A percentile compares a stretch with the other conserved stretches of the same genome.
phyloP scores from a whole-genome alignment of 2,797 vertebrate species.

The Xiphophorus birchmanni region DNA sequence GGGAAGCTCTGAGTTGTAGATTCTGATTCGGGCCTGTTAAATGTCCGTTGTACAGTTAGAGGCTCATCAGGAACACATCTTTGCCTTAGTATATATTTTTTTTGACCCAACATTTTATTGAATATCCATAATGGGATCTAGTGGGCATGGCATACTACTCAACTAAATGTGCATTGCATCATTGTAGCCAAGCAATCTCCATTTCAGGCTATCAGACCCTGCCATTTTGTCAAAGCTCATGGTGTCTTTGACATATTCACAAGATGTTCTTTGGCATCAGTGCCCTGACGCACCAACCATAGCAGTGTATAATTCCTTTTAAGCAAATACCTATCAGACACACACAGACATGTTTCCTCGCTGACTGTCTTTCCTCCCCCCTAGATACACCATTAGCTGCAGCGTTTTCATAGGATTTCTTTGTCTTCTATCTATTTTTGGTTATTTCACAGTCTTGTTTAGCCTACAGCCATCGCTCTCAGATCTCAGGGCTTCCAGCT shows the following conservation, averaged over 20 bases:
- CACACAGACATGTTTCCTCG: neutral
- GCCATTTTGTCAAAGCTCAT: conserved; percentile 2
- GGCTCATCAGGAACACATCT: neutral
- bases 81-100: neutral
- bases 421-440: conserved; percentile 1
- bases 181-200: conserved; percentile 1
- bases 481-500: conserved; percentile 1
- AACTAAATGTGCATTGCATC: neutral
- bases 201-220: neutral
- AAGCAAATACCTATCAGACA: neutral
- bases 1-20: neutral
- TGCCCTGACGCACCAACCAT: conserved; percentile 5
- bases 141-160: neutral
- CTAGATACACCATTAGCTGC: neutral
- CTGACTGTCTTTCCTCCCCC: neutral
- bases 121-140: neutral
- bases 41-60: neutral
- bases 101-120: neutral
- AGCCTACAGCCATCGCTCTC: neutral
- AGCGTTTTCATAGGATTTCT: neutral
- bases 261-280: conserved; percentile 3
- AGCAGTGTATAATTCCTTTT: neutral
- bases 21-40: neutral
- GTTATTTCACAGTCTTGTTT: conserved; percentile 7
- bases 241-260: conserved; percentile 10